Percentiles rank a stretch among this genome's conserved stretches.
Evolutionary conservation across 2,888 invertebrate species (phyloP).

Genomic region (Shargacucullia verbasci): DNA sequence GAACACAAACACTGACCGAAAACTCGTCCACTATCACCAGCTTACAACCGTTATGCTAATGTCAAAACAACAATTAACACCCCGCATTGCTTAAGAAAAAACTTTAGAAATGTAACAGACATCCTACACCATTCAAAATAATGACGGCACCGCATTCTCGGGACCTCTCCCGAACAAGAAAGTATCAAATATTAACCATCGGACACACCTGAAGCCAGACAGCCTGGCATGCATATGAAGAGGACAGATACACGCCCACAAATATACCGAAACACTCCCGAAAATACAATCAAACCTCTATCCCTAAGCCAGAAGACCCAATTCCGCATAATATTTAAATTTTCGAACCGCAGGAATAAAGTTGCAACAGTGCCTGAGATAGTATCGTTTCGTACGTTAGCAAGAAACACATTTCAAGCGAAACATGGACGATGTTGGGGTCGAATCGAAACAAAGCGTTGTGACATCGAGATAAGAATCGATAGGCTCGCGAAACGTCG

Average conservation of each 20-base stretch:
- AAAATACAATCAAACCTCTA: slow-evolving; percentile 53
- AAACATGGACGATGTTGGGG: slow-evolving; percentile 85
- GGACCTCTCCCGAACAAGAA: slow-evolving; percentile 80
- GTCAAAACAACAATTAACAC: slow-evolving; percentile 66
- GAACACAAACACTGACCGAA: too few relatives aligned
- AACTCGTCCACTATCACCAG: slow-evolving; percentile 7
- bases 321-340: slow-evolving; percentile 55
- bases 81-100: slow-evolving; percentile 46
- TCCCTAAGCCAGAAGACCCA: slow-evolving; percentile 56
- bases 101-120: slow-evolving; percentile 56
- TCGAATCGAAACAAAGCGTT: slow-evolving; percentile 88
- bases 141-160: slow-evolving; percentile 69
- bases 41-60: slow-evolving; percentile 18
- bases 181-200: slow-evolving; percentile 87
- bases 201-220: slow-evolving; percentile 85
- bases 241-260: slow-evolving; percentile 72
- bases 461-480: slow-evolving; percentile 86
- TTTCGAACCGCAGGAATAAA: slow-evolving; percentile 63
- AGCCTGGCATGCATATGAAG: slow-evolving; percentile 84
- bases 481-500: slow-evolving; percentile 86
- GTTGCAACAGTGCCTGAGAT: slow-evolving; percentile 77
- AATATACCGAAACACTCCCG: slow-evolving; percentile 40
- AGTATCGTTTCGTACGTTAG: slow-evolving; percentile 85
- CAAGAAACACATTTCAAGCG: slow-evolving; percentile 88
- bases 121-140: slow-evolving; percentile 66